Percentiles rank a stretch among this genome's conserved stretches.
Evolutionary conservation across 23 tunicate genomes (phyloP).

Genomic region (Ascidia mentula): DNA sequence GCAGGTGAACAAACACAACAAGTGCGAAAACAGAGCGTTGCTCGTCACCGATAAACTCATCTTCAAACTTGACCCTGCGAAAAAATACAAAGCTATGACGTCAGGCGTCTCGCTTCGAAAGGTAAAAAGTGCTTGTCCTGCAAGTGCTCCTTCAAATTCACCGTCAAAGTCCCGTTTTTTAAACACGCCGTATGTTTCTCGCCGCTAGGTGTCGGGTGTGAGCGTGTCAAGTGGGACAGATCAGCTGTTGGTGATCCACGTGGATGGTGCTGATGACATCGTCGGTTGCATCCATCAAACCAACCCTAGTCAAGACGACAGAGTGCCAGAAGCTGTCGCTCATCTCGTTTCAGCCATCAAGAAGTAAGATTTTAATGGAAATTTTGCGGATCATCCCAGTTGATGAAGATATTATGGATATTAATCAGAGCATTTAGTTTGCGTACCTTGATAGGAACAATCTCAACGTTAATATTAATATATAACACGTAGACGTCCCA

Average conservation of each 20-base stretch:
- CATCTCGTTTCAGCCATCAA: slow-evolving; percentile 17
- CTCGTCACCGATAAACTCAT: slow-evolving; percentile 73
- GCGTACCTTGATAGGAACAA: no score
- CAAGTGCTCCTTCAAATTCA: no score
- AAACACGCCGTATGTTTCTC: not conserved
- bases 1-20: slow-evolving; percentile 79
- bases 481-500: no score
- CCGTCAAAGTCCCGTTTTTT: no score
- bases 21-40: slow-evolving; percentile 82
- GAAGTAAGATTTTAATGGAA: no score
- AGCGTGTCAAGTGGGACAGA: slow-evolving; percentile 58
- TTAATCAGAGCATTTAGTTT: no score
- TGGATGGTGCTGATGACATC: slow-evolving; percentile 86
- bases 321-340: slow-evolving; percentile 90
- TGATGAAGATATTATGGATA: no score
- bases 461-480: no score
- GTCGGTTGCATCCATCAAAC: slow-evolving; percentile 84
- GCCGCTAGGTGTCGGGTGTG: slow-evolving; percentile 53
- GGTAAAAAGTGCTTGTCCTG: slow-evolving; percentile 23
- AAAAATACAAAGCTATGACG: slow-evolving; percentile 85
- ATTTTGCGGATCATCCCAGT: no score
- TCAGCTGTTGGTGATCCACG: slow-evolving; percentile 77
- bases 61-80: slow-evolving; percentile 81
- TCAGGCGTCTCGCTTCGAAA: slow-evolving; percentile 58
- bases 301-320: slow-evolving; percentile 64